Percentiles rank a stretch among this genome's conserved stretches.
Conservation (phyloP, 2,888 invertebrate genomes). For the Eristalinus sepulchralis region DNA sequence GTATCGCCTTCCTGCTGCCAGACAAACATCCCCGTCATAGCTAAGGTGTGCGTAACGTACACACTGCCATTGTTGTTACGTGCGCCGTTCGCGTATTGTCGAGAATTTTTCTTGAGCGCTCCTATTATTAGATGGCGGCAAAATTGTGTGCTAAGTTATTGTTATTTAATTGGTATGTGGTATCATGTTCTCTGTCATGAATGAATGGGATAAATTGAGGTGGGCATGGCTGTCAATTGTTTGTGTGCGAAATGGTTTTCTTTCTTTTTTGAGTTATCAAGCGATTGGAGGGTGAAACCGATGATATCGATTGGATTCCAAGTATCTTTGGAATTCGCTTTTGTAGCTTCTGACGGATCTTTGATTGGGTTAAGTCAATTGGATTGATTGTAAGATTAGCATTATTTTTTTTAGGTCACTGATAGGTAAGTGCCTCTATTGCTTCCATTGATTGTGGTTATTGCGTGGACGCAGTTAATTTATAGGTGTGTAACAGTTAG, state of each 20-base stretch:
- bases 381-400: neutral
- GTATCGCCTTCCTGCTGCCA: constrained; percentile 9
- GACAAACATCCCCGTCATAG: constrained; percentile 44
- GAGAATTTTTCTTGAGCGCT: constrained; percentile 53
- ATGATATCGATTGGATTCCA: constrained; percentile 23
- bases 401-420: neutral
- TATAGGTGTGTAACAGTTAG: no score
- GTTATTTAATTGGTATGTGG: constrained; percentile 61
- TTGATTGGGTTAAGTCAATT: neutral
- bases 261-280: constrained; percentile 46
- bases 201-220: constrained; percentile 59
- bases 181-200: neutral
- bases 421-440: neutral
- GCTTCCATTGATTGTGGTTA: neutral
- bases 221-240: constrained; percentile 50
- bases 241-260: constrained; percentile 32
- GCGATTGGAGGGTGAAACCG: neutral
- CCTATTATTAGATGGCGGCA: constrained; percentile 60
- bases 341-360: neutral
- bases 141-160: constrained; percentile 60
- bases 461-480: no score
- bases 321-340: neutral
- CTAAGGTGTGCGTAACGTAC: constrained; percentile 36
- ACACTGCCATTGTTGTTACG: constrained; percentile 54
- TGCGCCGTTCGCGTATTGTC: constrained; percentile 37